Conservation (phyloP, 2,113 vertebrate species). For the Gobio gobio region DNA sequence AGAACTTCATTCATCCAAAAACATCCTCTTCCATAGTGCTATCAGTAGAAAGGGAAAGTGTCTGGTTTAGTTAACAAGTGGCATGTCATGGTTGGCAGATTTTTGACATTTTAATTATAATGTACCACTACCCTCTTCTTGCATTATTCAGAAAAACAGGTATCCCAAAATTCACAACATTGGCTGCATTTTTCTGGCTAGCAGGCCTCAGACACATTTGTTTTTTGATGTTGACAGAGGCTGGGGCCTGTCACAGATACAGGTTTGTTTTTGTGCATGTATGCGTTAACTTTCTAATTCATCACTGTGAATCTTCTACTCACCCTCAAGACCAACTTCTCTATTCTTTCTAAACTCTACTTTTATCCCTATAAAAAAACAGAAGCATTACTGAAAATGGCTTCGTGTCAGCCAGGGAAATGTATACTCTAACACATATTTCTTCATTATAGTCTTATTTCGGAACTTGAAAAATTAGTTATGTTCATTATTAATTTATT, state of each 20-base stretch:
- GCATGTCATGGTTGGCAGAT: not conserved
- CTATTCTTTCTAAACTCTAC: not conserved
- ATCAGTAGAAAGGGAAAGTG: not conserved
- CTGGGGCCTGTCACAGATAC: not conserved
- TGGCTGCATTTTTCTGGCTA: not conserved
- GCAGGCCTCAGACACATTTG: not conserved
- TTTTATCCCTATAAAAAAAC: not conserved
- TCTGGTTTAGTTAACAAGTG: conserved; percentile 5
- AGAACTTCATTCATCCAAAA: not conserved
- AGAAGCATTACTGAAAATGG: not conserved
- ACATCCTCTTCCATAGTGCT: not conserved
- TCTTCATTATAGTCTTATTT: not conserved
- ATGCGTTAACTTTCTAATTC: not conserved
- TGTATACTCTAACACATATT: not conserved
- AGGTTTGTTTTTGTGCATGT: not conserved
- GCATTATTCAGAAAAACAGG: not conserved
- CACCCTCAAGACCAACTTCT: not conserved
- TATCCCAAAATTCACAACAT: not conserved
- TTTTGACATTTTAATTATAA: not conserved
- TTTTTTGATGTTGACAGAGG: not conserved
- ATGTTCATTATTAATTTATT: not conserved
- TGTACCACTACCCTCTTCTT: not conserved
- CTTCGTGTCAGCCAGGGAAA: not conserved
- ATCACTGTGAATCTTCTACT: not conserved
- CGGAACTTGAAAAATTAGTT: no score